Evolutionary conservation across 23 tunicate species (phyloP), one percentile per base, ranked within the genome.

Genomic region (Styela clava): DNA sequence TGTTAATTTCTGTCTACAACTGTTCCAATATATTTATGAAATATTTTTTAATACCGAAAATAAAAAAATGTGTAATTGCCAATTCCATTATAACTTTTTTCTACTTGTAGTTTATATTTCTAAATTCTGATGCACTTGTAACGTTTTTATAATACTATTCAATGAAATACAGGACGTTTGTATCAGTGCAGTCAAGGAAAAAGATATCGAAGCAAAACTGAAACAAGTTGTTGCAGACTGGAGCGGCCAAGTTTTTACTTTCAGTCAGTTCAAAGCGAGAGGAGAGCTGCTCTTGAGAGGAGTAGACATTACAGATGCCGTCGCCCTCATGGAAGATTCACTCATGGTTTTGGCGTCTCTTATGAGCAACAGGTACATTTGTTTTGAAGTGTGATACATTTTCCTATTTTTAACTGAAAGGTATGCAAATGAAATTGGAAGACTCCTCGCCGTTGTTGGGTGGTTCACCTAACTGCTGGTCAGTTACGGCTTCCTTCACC

Each of bases 261-360:
- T 93, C 85, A 88, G 93, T 19, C 44, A 61, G 27, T 93, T 93
- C 86, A 93, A 93, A 36, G 77, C 89, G 20, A 56, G 98, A 67
- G 98, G 98, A 0, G 98, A 93, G 63, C 79, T 93, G 21, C 68
- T 93, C 26, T 52, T 93, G 69, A 93, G 88, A 69, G 98, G 98
- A 84, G 83, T 86, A 1, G 98, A 93, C 36, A 93, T 96, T 37
- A 81, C 82, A 33, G 99, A 96, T 52, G 95, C 90, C 32, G 91
- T 96, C 31, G 99, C 96, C 19, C 89, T 91, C 71, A 94, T 96
- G 96, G 99, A 96, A 65, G 99, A 96, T 72, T 96, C 99, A 16
- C 97, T 96, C 62, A 96, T 96, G 99, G 81, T 96, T 5, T 88
- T 96, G 61, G 92, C 97, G 28, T 96, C 99, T 12, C 70, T 96